phyloP scores from a whole-genome alignment of 2,113 vertebrate genomes.

The Verasper variegatus region DNA sequence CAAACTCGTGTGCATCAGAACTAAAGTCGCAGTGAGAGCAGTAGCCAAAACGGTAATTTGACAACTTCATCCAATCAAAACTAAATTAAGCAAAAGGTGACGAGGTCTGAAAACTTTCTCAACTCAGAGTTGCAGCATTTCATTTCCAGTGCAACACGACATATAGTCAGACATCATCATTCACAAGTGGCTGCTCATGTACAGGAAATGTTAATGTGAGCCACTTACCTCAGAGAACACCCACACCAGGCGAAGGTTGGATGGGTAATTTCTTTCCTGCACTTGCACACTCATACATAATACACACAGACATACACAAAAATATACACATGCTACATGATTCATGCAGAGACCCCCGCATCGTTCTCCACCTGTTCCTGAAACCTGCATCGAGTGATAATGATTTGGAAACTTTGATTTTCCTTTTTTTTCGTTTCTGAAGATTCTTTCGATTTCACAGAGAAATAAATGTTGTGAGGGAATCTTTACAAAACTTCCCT shows the following conservation, averaged over 20 bases:
- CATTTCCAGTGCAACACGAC: not conserved
- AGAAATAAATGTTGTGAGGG: slow-evolving; percentile 20
- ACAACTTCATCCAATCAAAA: not conserved
- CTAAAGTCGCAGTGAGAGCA: too few relatives aligned
- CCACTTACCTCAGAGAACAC: slow-evolving; percentile 19
- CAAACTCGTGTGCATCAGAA: too few relatives aligned
- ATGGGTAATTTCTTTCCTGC: not conserved
- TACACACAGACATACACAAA: not conserved
- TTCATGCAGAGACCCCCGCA: slow-evolving; percentile 14
- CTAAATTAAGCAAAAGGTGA: not conserved
- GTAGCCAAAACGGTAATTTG: not conserved
- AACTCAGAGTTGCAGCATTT: not conserved
- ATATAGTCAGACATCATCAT: slow-evolving; percentile 12
- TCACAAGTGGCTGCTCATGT: slow-evolving; percentile 26
- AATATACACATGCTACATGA: slow-evolving; percentile 1
- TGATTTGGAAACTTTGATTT: slow-evolving; percentile 25
- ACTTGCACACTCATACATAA: not conserved
- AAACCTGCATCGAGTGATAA: slow-evolving; percentile 17
- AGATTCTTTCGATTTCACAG: slow-evolving; percentile 1
- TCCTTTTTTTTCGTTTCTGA: not conserved
- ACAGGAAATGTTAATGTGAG: slow-evolving; percentile 41
- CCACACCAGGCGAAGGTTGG: slow-evolving; percentile 29
- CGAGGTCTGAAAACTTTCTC: not conserved
- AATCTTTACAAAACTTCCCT: slow-evolving; percentile 23
- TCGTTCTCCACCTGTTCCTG: slow-evolving; percentile 15